A percentile compares a stretch with the other conserved stretches of the same genome.
Conservation (phyloP, 2,113 vertebrate species). For the Zonotrichia leucophrys region DNA sequence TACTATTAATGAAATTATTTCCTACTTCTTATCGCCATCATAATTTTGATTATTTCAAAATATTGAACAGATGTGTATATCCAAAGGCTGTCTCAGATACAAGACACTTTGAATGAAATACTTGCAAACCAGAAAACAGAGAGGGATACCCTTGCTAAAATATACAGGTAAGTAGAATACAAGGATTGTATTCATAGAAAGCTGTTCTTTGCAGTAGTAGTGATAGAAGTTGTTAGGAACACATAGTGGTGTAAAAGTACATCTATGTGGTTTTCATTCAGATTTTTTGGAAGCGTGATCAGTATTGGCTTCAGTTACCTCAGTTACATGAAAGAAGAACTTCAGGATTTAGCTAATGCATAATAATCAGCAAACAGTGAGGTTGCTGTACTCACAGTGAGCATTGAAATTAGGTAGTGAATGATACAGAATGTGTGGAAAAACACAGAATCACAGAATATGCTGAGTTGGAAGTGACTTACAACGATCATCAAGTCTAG, state of each 20-base stretch:
- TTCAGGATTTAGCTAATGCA: not conserved
- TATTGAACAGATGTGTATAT: constrained; percentile 46
- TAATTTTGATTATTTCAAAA: constrained; percentile 17
- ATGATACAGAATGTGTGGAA: not conserved
- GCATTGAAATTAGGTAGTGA: not conserved
- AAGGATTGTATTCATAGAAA: not conserved
- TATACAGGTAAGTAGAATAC: constrained; percentile 71
- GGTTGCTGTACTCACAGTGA: not conserved
- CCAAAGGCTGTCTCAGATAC: constrained; percentile 58
- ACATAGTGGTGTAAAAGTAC: not conserved
- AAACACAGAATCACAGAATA: not conserved
- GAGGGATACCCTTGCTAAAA: constrained; percentile 75
- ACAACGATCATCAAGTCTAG: fast-evolving
- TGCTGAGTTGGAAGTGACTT: not conserved
- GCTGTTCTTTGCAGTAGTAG: not conserved
- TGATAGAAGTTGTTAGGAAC: not conserved
- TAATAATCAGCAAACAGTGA: not conserved
- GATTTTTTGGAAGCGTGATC: not conserved
- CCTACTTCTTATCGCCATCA: not conserved
- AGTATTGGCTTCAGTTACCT: not conserved
- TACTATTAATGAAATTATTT: not conserved
- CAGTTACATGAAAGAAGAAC: not conserved
- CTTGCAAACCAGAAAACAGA: constrained; percentile 73
- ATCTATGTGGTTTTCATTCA: not conserved
- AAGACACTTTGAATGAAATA: constrained; percentile 69